Base-by-base conservation (phyloP, 2,888 invertebrate genomes). In the Drosophila neonasuta region DNA sequence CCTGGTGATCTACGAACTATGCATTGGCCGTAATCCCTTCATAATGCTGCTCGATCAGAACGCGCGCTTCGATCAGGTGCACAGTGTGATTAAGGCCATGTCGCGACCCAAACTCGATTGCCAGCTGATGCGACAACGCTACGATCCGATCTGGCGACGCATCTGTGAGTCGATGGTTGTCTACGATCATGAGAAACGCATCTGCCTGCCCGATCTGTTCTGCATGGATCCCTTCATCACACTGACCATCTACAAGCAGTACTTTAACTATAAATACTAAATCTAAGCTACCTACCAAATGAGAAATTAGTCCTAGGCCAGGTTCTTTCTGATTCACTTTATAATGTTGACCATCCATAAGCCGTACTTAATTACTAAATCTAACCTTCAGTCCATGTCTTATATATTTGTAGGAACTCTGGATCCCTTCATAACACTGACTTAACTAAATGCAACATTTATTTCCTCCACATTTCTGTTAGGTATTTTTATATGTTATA, bases 1-100 rank as follows among this genome's bases (percentile, higher is more conserved):
- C 5, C 94, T 95, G 88, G 91, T 95, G 2, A 90, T 95, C 4
- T 95, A 95, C 89, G 95, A 95, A 63, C 77, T 93, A 59, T 92
- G 92, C 83, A 80, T 91, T 46, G 85, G 89, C 0, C 64, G 70
- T 20, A 85, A 75, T 65, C 90, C 90, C 2, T 90, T 90, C 15
- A 20, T 51, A 1, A 34, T 66, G 0, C 44, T 84, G 5, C 66
- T 86, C 10, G 49, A 63, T 3, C 70, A 74, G 0, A 80, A 74
- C 0, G 66, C 67, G 15, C 76, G 76, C 8, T 52, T 71, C 7
- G 80, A 84, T 30, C 65, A 75, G 9, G 64, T 90, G 5, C 77
- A 77, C 8, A 71, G 62, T 8, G 71, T 88, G 1, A 61, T 87
- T 6, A 74, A 69, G 17, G 44, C 50, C 1, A 49, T 86, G 57